Percentiles rank a stretch among this genome's conserved stretches.
Evolutionary conservation across 2,888 invertebrate genomes (phyloP).

Genomic region (Meliscaeva auricollis): DNA sequence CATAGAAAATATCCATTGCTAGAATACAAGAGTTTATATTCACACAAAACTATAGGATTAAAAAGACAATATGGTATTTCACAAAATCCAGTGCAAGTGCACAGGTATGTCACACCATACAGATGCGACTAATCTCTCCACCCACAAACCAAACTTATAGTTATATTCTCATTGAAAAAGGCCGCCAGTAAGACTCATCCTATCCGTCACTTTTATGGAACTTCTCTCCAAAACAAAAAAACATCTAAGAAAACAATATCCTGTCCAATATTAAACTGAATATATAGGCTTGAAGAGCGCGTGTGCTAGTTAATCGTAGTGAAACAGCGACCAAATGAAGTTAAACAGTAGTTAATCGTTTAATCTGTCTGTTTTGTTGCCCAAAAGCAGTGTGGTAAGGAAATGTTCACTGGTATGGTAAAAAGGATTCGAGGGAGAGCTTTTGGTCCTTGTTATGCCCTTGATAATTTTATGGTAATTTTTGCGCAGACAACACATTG

Average conservation of each 20-base stretch:
- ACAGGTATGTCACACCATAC: conserved; percentile 66
- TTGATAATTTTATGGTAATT: conserved; percentile 73
- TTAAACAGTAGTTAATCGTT: conserved; percentile 74
- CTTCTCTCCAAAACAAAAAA: conserved; percentile 16
- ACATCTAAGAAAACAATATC: conserved; percentile 32
- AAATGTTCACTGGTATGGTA: conserved; percentile 44
- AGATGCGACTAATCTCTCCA: conserved; percentile 72
- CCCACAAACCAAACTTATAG: conserved; percentile 46
- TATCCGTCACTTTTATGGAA: conserved; percentile 65
- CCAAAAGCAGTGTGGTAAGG: conserved; percentile 48
- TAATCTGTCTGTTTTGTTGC: conserved; percentile 69
- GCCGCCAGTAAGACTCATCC: conserved; percentile 49
- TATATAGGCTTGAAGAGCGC: conserved; percentile 9
- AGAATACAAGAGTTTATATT: conserved; percentile 34
- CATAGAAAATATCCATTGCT: conserved; percentile 19
- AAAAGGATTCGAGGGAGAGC: conserved; percentile 62
- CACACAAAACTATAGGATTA: conserved; percentile 59
- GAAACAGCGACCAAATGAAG: conserved; percentile 54
- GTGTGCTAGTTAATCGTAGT: conserved; percentile 41
- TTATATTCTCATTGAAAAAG: conserved; percentile 41
- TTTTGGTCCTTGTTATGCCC: conserved; percentile 35
- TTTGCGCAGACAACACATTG: conserved; percentile 22
- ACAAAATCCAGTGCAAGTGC: conserved; percentile 57
- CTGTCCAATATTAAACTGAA: conserved; percentile 59
- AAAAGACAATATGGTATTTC: conserved; percentile 66